A percentile compares a stretch with the other conserved stretches of the same genome.
phyloP scores from a whole-genome alignment of 2,888 invertebrate species.

The Imbricaverruca yamaguchii region DNA sequence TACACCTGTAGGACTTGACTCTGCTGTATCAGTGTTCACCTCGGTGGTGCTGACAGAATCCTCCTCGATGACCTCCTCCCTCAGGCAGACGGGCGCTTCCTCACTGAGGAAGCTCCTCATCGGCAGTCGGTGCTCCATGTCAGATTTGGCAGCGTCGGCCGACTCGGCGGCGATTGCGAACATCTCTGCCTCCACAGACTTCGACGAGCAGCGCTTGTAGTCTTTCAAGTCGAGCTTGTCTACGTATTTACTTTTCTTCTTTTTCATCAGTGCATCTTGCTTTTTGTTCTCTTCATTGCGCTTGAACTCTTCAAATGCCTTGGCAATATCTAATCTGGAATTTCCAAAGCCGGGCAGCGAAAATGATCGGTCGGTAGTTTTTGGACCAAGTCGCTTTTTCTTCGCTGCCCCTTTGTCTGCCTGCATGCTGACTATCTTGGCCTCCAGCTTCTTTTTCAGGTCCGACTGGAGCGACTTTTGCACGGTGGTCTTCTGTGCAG shows the following conservation, averaged over 20 bases:
- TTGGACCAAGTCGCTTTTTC: neutral
- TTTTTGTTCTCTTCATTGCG: neutral
- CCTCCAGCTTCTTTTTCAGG: constrained; percentile 10
- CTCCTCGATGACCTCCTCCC: neutral
- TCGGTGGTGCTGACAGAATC: neutral
- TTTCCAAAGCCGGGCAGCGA: neutral
- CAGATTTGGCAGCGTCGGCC: neutral
- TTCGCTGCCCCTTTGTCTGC: neutral
- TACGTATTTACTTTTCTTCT: neutral
- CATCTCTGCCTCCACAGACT: neutral
- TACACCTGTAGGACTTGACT: neutral
- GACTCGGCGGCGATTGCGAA: neutral
- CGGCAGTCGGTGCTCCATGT: neutral
- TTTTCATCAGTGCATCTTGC: neutral
- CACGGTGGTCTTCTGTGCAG: no score
- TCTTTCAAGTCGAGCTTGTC: neutral
- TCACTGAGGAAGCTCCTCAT: constrained; percentile 4
- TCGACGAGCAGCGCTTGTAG: neutral
- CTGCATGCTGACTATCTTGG: neutral
- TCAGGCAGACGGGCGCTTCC: neutral
- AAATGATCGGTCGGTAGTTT: neutral
- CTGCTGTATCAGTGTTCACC: neutral
- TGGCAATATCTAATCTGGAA: neutral
- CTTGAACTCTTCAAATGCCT: constrained; percentile 5
- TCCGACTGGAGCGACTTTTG: neutral